Evolutionary conservation across 2,113 vertebrate species (phyloP), one percentile per base, ranked within the genome.

Genomic region (Dromiciops gliroides): DNA sequence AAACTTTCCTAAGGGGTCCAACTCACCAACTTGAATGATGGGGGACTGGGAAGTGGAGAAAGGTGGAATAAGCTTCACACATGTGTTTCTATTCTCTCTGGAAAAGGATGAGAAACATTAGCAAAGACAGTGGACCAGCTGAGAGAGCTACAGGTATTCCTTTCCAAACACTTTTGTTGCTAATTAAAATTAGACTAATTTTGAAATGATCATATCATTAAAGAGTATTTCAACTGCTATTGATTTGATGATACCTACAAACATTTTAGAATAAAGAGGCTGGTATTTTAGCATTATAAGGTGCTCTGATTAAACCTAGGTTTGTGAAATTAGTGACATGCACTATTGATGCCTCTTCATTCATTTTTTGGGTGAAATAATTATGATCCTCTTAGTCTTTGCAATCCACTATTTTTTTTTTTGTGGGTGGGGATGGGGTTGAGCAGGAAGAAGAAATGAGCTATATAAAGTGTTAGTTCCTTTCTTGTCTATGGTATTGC

Each of bases 231-330:
- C 95, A 98, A 92, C 97, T 97, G 96, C 95, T 98, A 98, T 95
- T 94, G 98, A 97, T 98, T 97, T 98, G 98, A 98, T 98, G 98
- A 98, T 97, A 96, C 93, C 97, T 96, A 97, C 98, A 96, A 97
- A 98, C 97, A 98, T 96, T 97, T 98, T 94, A 95, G 97, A 96
- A 97, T 94, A 98, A 98, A 98, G 97, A 96, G 91, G 92, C 31
- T 97, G 97, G 89, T 92, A 92, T 94, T 95, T 94, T 95, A 96
- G 94, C 97, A 93, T 98, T 90, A 94, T 9, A 92, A 95, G 95
- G 44, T 67, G 92, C 94, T 94, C 97, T 97, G 97, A 96, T 97
- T 97, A 98, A 96, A 88, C 93, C 51, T 28, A 28, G 90, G 56
- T 93, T 94, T 97, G 95, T 50, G 91, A 96, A 95, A 94, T 93